phyloP scores from a whole-genome alignment of 2,888 invertebrate species.

The Chrysodeixis includens region DNA sequence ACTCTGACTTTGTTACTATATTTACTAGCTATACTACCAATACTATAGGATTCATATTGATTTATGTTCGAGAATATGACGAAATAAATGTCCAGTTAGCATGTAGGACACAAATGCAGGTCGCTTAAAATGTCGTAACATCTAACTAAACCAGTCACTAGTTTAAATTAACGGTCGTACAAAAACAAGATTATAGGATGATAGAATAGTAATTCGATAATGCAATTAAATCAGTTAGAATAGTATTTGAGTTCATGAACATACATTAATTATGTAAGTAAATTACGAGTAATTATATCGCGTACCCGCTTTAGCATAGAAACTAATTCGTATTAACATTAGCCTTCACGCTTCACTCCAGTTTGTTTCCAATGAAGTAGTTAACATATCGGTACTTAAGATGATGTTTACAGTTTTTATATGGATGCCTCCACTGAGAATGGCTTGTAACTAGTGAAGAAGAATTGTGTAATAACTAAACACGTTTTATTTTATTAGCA shows the following conservation, averaged over 20 bases:
- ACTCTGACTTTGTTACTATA: conserved; percentile 52
- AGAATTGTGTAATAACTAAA: conserved; percentile 22
- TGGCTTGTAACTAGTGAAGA: conserved; percentile 10
- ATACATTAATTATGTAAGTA: background rate
- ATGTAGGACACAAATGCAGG: background rate
- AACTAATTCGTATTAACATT: conserved; percentile 26
- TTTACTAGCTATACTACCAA: conserved; percentile 23
- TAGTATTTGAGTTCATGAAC: conserved; percentile 3
- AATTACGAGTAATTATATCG: background rate
- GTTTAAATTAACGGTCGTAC: background rate
- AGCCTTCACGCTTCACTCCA: conserved; percentile 26
- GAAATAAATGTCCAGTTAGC: background rate
- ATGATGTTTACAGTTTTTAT: conserved; percentile 48
- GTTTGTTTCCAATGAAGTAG: conserved; percentile 37
- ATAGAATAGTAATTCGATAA: conserved; percentile 4
- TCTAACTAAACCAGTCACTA: background rate
- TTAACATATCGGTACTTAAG: conserved; percentile 45
- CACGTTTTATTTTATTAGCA: conserved; percentile 8
- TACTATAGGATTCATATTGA: conserved; percentile 27
- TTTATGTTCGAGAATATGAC: conserved; percentile 8
- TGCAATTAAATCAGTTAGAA: background rate
- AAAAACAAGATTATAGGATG: conserved; percentile 7
- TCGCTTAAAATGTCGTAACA: background rate
- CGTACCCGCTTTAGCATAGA: background rate
- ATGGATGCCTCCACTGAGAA: conserved; percentile 24